Evolutionary conservation across 2,888 invertebrate species (phyloP), one percentile per base, ranked within the genome.

Genomic region (Callyntrura sp.): DNA sequence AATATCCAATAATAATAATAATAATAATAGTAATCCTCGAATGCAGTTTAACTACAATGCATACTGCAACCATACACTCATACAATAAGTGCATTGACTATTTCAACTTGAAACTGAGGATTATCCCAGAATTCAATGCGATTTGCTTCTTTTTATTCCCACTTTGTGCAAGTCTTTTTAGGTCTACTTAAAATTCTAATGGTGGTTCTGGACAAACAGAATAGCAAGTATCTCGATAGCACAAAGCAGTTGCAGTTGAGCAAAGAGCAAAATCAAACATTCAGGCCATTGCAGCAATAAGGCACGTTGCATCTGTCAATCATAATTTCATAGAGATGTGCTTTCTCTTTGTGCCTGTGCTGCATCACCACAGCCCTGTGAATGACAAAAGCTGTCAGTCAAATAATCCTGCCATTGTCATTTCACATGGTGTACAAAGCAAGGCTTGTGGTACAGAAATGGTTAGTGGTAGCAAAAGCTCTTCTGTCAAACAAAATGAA

Each of bases 251-350:
- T 51, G 51, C 35, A 35, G 35, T 35, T 35, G 35, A 51, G 51
- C 51, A 5, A 2, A 51, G 12, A 51, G n/a, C n/a, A 51, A n/a
- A n/a, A 51, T 12, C n/a, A 51, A 12, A 51, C n/a, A 51, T 35
- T 60, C n/a, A 60, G 17, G 60, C 4, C 20, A 17, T 65, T 65
- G 65, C 25, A 65, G 14, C 65, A 65, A 65, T 65, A 28, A 25
- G 43, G 65, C 65, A 82, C 82, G 43, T 17, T 60, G 81, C 43
- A 81, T 81, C 81, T 82, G 82, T 82, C 82, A 82, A 82, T 82
- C 82, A 82, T 62, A 2, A 9, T 55, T 55, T 25, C 17, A 28
- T 55, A 25, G 25, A 6, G 14, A 55, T 20, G 11, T 12, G 23
- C 9, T 17, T 60, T 51, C 11, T 51, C 70, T 35, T 14, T 68